Evolutionary conservation across 2,888 invertebrate species (phyloP), one percentile per base, ranked within the genome.

Genomic region (Drosophila melanocephala): DNA sequence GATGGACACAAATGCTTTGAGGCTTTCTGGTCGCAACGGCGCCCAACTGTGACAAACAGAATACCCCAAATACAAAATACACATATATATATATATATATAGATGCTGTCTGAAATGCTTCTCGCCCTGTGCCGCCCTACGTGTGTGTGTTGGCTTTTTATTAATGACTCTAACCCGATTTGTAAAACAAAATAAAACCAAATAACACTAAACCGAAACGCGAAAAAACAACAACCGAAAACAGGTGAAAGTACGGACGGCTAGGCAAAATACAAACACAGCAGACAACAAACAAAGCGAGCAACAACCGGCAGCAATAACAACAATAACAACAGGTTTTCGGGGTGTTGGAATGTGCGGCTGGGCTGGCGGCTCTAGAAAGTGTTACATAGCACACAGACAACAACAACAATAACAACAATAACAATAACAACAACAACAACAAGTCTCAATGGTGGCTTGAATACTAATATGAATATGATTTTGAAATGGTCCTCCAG

Each of bases 91-190:
- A 16, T 9, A 28, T 19, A 47, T 47, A 47, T 28, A 12, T 5
- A 51, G 77, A 63, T 75, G 77, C 63, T 72, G 60, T 22, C 39
- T 50, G n/a, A 72, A 33, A 39, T 39, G 57, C 26, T 22, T 26
- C 16, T 30, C 35, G 32, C 28, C 57, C 28, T 10, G 5, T 33
- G 16, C n/a, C 28, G 30, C 35, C 26, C 51, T 50, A n/a, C 16
- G 22, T 42, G 12, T 33, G 30, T 59, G 14, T 26, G 30, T 62
- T 77, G 77, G 68, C 60, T 55, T 69, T 83, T 83, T 81, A 84
- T 83, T 82, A 83, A 83, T 83, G 82, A 84, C 78, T 78, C 69
- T 84, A 81, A 81, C 82, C 84, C 81, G 75, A 84, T 81, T 84
- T 81, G 84, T 81, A 75, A 84, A 84, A 71, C 75, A 84, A 78